Conservation (phyloP, 2,888 invertebrate genomes). For the Acrocyrtus sp. region DNA sequence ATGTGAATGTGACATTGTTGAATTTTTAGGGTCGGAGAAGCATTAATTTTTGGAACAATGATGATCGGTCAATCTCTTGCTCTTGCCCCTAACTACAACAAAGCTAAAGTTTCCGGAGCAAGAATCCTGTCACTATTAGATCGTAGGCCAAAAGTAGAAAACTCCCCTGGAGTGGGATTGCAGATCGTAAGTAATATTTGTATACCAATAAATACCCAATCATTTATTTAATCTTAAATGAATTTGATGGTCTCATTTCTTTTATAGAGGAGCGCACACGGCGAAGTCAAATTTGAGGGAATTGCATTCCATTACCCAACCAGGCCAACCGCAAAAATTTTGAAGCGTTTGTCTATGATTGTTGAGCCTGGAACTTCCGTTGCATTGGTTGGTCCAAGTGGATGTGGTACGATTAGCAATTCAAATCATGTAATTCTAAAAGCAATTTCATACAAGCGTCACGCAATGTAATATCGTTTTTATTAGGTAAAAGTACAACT, state of each 20-base stretch:
- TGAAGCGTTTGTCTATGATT: slow-evolving; percentile 65
- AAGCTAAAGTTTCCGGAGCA: slow-evolving; percentile 77
- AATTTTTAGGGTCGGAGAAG: slow-evolving; percentile 75
- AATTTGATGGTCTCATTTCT: slow-evolving; percentile 6
- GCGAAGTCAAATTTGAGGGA: slow-evolving; percentile 68
- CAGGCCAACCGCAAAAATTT: slow-evolving; percentile 66
- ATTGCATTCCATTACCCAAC: slow-evolving; percentile 66
- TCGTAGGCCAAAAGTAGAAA: slow-evolving; percentile 68
- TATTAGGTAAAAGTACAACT: slow-evolving; percentile 65
- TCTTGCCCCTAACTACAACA: slow-evolving; percentile 79
- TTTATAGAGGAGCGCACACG: slow-evolving; percentile 56
- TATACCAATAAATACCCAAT: no score
- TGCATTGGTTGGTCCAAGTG: slow-evolving; percentile 45
- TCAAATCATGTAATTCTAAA: slow-evolving; percentile 57
- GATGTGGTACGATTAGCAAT: no score
- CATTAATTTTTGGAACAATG: slow-evolving; percentile 80
- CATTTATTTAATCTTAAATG: no score
- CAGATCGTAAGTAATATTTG: slow-evolving; percentile 60
- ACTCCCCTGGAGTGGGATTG: slow-evolving; percentile 65
- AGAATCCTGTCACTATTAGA: slow-evolving; percentile 75
- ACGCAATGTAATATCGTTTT: slow-evolving; percentile 65
- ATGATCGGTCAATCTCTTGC: slow-evolving; percentile 77
- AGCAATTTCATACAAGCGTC: no score
- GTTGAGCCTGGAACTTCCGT: slow-evolving; percentile 58
- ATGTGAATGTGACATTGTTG: not conserved